Evolutionary conservation across 2,797 vertebrate species (phyloP).

Genomic region (Triplophysa yarkandensis): DNA sequence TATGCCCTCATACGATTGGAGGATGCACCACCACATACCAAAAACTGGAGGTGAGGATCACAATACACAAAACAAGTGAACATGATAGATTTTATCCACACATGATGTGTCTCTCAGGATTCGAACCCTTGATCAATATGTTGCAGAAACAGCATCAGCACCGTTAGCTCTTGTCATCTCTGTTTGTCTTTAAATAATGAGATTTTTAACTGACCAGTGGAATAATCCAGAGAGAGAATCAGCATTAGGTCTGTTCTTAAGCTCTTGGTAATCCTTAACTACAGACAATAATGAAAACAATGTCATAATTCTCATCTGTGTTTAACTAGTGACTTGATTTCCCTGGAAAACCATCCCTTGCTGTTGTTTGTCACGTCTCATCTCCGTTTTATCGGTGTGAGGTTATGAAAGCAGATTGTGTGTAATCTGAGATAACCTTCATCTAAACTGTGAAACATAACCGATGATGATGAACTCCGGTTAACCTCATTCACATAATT

Average conservation of each 20-base stretch:
- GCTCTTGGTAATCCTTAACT: conserved; percentile 59
- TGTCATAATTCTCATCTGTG: neutral
- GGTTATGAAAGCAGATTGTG: neutral
- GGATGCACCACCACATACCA: conserved; percentile 91
- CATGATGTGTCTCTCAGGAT: too few relatives aligned
- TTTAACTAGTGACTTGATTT: neutral
- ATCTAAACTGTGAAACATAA: too few relatives aligned
- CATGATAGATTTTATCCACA: too few relatives aligned
- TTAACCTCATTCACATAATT: conserved; percentile 30
- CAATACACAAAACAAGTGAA: too few relatives aligned
- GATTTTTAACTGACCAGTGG: conserved; percentile 32
- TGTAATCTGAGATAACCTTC: neutral
- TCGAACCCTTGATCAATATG: neutral
- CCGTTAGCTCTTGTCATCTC: neutral
- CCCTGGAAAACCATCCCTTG: too few relatives aligned
- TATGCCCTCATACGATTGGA: conserved; percentile 92
- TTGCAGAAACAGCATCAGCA: neutral
- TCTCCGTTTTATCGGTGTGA: neutral
- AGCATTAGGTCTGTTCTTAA: conserved; percentile 59
- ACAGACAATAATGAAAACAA: conserved; percentile 20
- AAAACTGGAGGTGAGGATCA: conserved; percentile 91
- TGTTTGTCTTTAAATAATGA: conserved; percentile 11
- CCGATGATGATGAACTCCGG: conserved; percentile 5
- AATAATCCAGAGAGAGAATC: conserved; percentile 42
- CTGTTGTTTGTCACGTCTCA: neutral